Evolutionary conservation across 2,888 invertebrate species (phyloP), one percentile per base, ranked within the genome.

Genomic region (Charanyca ferruginea): DNA sequence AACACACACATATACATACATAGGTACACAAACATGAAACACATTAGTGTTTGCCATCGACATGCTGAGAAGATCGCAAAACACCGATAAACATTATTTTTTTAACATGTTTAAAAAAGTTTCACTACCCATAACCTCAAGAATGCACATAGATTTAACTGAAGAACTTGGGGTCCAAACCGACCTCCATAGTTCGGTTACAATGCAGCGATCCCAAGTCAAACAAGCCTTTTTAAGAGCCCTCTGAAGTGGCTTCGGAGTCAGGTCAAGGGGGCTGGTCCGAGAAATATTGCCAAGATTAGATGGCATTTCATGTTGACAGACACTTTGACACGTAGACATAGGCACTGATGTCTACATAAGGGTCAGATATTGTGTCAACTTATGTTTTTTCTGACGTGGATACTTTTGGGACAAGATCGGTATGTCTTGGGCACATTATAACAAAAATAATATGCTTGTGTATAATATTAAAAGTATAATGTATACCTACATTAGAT

Each of bases 121-220:
- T 49, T n/a, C 1, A 0, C 7, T 1, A 16, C 20, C 35, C 18
- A 45, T 22, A 8, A 48, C 32, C 28, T 66, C 35, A 13, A 67
- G 42, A 70, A 70, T 79, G 70, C 73, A 71, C 70, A 80, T 77
- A 77, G 60, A 68, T 74, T 80, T 66, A 59, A 55, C 38, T 66
- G 52, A 64, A 74, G 64, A 59, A 55, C 55, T 62, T 35, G 32
- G 52, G 61, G 42, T 35, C 23, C 57, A 47, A 47, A 22, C 58
- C 48, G 51, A 58, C 54, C 60, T 66, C 54, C 28, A 55, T 68
- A 62, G 70, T 66, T 66, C 35, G 77, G 74, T 78, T 81, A 86
- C 87, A 87, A 85, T 87, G 83, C 84, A 83, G 75, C 75, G 70
- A 79, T 83, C 79, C 80, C 72, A 84, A 85, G 84, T 86, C 84